A percentile compares a stretch with the other conserved stretches of the same genome.
These are phyloP conservation scores for Poecilia gillii DNA, from an alignment of 2,797 vertebrate genomes.

Conservation along the genomic window DNA sequence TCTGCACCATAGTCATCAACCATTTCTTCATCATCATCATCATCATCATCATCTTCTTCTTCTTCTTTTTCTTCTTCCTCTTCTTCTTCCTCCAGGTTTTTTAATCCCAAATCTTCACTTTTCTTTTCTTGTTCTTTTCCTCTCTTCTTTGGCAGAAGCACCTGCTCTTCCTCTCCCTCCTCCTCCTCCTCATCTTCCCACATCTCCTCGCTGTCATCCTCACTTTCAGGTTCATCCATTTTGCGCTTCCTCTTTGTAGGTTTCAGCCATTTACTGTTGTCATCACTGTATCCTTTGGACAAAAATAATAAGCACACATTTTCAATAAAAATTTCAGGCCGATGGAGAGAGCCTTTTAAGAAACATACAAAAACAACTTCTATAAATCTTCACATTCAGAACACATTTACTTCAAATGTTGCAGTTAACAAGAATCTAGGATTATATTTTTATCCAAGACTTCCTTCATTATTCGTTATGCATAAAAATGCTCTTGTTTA, in stretches of 20 bases:
- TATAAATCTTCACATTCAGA: neutral
- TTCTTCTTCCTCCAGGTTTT: constrained; percentile 71
- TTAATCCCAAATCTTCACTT: constrained; percentile 49
- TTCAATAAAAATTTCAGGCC: neutral
- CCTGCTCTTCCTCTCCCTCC: constrained; percentile 28
- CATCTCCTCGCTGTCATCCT: constrained; percentile 76
- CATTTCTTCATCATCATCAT: constrained; percentile 75
- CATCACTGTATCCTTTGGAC: constrained; percentile 81
- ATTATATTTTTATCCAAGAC: neutral
- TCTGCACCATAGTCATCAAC: constrained; percentile 82
- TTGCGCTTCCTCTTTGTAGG: constrained; percentile 81
- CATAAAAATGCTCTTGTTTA: neutral
- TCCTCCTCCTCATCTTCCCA: constrained; percentile 69
- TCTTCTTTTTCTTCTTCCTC: constrained; percentile 38
- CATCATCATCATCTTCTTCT: constrained; percentile 57
- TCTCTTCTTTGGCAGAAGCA: constrained; percentile 29
- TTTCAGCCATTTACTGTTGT: constrained; percentile 84
- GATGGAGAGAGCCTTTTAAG: no score
- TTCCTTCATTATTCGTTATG: neutral
- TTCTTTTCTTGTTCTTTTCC: constrained; percentile 56
- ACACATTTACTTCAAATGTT: neutral
- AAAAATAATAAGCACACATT: neutral
- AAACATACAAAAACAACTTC: neutral
- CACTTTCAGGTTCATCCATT: constrained; percentile 56
- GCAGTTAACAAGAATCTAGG: neutral